These are phyloP conservation scores for Ptyas mucosa DNA, from an alignment of 2,113 vertebrate species.

Conservation along the genomic window DNA sequence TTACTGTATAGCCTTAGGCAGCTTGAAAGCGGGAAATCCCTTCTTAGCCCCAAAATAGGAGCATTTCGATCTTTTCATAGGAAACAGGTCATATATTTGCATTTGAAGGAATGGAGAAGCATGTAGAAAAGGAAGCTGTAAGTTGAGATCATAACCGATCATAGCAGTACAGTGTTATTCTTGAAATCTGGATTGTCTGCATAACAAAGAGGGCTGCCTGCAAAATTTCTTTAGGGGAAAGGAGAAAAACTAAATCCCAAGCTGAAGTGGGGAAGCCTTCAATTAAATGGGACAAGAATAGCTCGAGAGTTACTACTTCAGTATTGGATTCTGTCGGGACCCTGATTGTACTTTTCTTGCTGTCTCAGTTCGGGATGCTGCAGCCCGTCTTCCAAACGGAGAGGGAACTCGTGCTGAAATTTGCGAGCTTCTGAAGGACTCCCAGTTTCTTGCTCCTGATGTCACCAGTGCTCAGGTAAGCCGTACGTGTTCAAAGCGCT, in stretches of 20 bases:
- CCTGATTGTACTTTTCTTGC: conserved; percentile 15
- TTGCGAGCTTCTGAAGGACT: conserved; percentile 95
- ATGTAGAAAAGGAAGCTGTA: not conserved
- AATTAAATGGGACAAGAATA: fast-evolving
- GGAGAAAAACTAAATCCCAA: fast-evolving
- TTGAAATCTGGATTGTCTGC: not conserved
- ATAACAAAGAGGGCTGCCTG: not conserved
- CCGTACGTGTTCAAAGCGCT: not conserved
- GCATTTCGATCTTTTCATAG: not conserved
- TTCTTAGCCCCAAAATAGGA: not conserved
- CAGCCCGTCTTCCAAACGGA: conserved; percentile 93
- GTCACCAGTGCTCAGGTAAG: conserved; percentile 94
- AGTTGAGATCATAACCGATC: not conserved
- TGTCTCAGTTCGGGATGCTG: conserved; percentile 87
- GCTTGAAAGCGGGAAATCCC: not conserved
- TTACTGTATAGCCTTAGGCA: not conserved
- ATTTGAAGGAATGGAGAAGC: not conserved
- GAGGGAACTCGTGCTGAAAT: conserved; percentile 97
- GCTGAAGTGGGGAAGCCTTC: not conserved
- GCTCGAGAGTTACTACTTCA: fast-evolving
- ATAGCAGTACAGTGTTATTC: not conserved
- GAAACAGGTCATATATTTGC: not conserved
- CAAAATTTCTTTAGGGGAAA: not conserved
- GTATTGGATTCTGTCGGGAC: not conserved
- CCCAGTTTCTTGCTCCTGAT: conserved; percentile 94